Conservation (phyloP, 2,113 vertebrate species). For the Seriola rivoliana region DNA sequence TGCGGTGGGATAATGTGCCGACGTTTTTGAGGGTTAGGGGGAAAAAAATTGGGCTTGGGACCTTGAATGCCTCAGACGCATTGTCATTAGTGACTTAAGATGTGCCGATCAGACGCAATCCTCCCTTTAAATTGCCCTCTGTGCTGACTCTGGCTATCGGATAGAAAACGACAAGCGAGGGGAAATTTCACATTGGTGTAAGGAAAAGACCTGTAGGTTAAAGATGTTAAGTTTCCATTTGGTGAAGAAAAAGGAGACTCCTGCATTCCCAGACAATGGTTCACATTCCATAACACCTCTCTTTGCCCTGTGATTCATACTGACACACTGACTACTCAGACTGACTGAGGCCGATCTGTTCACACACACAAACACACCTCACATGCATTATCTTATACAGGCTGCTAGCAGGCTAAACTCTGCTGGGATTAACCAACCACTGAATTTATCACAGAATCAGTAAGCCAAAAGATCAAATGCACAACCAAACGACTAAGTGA, state of each 20-base stretch:
- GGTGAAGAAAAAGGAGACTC: conserved; percentile 76
- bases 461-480: not conserved
- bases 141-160: conserved; percentile 58
- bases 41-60: conserved; percentile 11
- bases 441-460: conserved; percentile 7
- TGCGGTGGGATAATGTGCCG: conserved; percentile 18
- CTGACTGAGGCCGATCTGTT: conserved; percentile 56
- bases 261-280: conserved; percentile 86
- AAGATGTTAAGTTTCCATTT: conserved; percentile 78
- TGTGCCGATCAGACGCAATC: conserved; percentile 31
- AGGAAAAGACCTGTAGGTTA: conserved; percentile 64
- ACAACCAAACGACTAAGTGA: not conserved
- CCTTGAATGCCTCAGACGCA: conserved; percentile 35
- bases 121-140: conserved; percentile 19
- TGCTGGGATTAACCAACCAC: not conserved
- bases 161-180: conserved; percentile 23
- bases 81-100: conserved; percentile 50
- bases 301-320: conserved; percentile 77
- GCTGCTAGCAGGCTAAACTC: not conserved
- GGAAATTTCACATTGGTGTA: conserved; percentile 44
- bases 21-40: conserved; percentile 37
- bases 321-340: conserved; percentile 63
- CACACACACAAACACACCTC: conserved; percentile 45
- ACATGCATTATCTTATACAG: conserved; percentile 33
- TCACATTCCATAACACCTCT: conserved; percentile 81